These are phyloP conservation scores for Mesorhabditis spiculigera DNA, from an alignment of 2,888 invertebrate species.

Conservation along the genomic window DNA sequence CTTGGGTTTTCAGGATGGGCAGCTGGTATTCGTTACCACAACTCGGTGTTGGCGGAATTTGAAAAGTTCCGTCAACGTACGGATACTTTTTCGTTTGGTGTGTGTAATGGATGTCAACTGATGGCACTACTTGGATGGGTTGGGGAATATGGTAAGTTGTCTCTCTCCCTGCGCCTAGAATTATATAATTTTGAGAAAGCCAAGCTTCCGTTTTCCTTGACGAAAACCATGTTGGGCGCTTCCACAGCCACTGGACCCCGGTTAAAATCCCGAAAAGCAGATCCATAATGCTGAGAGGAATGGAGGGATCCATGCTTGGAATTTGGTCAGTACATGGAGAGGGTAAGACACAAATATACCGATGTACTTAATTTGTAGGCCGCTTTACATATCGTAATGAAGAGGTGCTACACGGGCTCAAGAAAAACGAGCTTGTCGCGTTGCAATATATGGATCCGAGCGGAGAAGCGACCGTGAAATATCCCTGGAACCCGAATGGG, in stretches of 20 bases:
- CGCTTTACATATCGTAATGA: conserved; percentile 64
- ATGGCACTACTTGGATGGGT: conserved; percentile 91
- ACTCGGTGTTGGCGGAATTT: conserved; percentile 74
- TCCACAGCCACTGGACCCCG: conserved; percentile 77
- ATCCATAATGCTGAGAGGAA: conserved; percentile 81
- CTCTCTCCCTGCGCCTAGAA: neutral
- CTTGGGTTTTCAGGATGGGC: conserved; percentile 75
- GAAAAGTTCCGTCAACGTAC: conserved; percentile 69
- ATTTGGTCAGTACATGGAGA: conserved; percentile 97
- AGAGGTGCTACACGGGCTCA: conserved; percentile 55
- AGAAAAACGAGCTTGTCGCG: conserved; percentile 69
- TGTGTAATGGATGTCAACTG: conserved; percentile 97
- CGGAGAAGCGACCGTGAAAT: conserved; percentile 68
- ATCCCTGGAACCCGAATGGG: conserved; percentile 90
- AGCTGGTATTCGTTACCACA: conserved; percentile 80
- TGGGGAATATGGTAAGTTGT: conserved; percentile 29
- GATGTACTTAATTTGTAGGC: conserved; percentile 48
- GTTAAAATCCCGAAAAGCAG: conserved; percentile 62
- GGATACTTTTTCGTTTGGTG: conserved; percentile 89
- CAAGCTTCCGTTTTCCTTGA: conserved; percentile 65
- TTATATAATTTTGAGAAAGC: conserved; percentile 13
- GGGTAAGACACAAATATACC: conserved; percentile 64
- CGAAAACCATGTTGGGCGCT: conserved; percentile 84
- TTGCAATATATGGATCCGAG: conserved; percentile 80
- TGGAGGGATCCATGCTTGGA: conserved; percentile 83